These are phyloP conservation scores for Tribolium madens DNA, from an alignment of 1,140 invertebrate species.

Conservation along the genomic window DNA sequence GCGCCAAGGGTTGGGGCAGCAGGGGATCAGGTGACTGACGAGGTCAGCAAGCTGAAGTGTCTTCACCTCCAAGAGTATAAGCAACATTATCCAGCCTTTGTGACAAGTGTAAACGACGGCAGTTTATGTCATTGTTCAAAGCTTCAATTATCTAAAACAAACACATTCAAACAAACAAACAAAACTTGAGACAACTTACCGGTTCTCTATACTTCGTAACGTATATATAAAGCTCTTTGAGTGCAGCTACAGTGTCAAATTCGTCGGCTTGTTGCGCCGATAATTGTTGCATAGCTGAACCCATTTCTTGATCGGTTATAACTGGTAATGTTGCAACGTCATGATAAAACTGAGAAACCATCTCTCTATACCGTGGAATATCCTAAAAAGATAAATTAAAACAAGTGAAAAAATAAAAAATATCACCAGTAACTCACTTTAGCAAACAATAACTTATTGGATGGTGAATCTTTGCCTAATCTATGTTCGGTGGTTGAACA, in stretches of 20 bases:
- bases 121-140: slow-evolving; percentile 83
- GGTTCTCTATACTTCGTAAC: slow-evolving; percentile 93
- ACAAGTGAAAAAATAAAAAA: background rate
- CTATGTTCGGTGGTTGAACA: slow-evolving; percentile 91
- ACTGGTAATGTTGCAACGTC: slow-evolving; percentile 87
- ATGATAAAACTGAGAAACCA: slow-evolving; percentile 89
- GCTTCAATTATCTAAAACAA: slow-evolving; percentile 80
- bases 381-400: slow-evolving; percentile 68
- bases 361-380: slow-evolving; percentile 89
- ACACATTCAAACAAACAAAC: slow-evolving; percentile 1
- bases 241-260: slow-evolving; percentile 89
- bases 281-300: slow-evolving; percentile 90
- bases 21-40: slow-evolving; percentile 68
- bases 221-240: slow-evolving; percentile 95
- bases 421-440: slow-evolving; percentile 70
- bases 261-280: slow-evolving; percentile 88
- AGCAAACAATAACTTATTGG: slow-evolving; percentile 94
- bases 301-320: slow-evolving; percentile 93
- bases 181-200: slow-evolving; percentile 70
- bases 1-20: slow-evolving; percentile 62
- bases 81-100: slow-evolving; percentile 91
- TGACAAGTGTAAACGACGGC: slow-evolving; percentile 88
- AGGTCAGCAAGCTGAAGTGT: slow-evolving; percentile 70
- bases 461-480: slow-evolving; percentile 93
- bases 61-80: slow-evolving; percentile 88